Conservation (phyloP, 2,113 vertebrate species). For the Larimichthys crocea region DNA sequence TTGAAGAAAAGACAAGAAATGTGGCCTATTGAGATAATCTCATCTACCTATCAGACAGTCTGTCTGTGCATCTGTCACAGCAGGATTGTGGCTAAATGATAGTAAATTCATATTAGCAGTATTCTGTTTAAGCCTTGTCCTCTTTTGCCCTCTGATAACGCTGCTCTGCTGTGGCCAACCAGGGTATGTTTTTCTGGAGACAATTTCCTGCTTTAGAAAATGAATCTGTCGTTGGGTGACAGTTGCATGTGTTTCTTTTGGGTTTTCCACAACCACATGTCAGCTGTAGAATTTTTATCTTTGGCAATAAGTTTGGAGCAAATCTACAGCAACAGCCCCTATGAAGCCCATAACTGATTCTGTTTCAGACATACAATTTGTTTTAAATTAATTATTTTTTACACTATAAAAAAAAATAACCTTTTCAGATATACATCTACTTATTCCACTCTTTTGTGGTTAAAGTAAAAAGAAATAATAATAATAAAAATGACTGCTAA, state of each 20-base stretch:
- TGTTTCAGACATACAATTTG: neutral
- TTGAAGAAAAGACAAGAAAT: slow-evolving; percentile 35
- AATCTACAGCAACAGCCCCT: neutral
- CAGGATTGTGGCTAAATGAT: slow-evolving; percentile 20
- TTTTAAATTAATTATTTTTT: too few species aligned
- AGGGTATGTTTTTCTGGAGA: slow-evolving; percentile 52
- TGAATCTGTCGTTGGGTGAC: slow-evolving; percentile 31
- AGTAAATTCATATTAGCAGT: slow-evolving; percentile 17
- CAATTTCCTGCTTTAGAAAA: slow-evolving; percentile 46
- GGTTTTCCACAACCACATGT: neutral
- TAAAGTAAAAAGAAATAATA: neutral
- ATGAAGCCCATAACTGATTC: neutral
- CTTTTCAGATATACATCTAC: neutral
- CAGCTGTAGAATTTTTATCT: neutral
- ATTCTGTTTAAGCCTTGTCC: slow-evolving; percentile 45
- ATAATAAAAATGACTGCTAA: slow-evolving; percentile 20
- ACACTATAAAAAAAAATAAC: too few species aligned
- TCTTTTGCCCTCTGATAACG: slow-evolving; percentile 53
- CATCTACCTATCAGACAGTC: slow-evolving; percentile 33
- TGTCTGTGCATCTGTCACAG: slow-evolving; percentile 44
- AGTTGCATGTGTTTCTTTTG: slow-evolving; percentile 10
- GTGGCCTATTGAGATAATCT: slow-evolving; percentile 39
- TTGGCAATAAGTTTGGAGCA: neutral
- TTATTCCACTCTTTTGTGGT: neutral
- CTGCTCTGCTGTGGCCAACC: slow-evolving; percentile 31